phyloP scores from a whole-genome alignment of 1,140 invertebrate genomes.

The Holotrichia oblita region DNA sequence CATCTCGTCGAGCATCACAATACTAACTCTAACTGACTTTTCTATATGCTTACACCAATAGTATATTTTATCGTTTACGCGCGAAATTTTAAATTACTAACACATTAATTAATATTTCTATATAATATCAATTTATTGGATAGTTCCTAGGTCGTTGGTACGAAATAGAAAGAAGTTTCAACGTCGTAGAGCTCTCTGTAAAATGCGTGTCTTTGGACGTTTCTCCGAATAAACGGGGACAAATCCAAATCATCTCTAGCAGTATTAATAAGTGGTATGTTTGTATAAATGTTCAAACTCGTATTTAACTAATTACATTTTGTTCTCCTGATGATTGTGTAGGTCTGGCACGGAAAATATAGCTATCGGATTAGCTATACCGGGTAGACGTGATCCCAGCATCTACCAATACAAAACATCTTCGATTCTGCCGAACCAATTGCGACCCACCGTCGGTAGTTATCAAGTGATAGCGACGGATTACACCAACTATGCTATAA shows the following conservation, averaged over 20 bases:
- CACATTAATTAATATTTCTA: background rate
- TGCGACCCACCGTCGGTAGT: slow-evolving; percentile 72
- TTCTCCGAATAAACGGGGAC: slow-evolving; percentile 62
- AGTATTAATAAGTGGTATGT: slow-evolving; percentile 71
- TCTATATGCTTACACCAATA: too few species aligned
- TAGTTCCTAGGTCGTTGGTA: slow-evolving; percentile 76
- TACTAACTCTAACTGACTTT: too few species aligned
- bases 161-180: slow-evolving; percentile 77
- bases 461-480: slow-evolving; percentile 77
- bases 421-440: slow-evolving; percentile 68
- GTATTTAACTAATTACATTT: background rate
- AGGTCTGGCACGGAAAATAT: slow-evolving; percentile 65
- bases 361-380: slow-evolving; percentile 64
- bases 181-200: slow-evolving; percentile 72
- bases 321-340: slow-evolving; percentile 44
- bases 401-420: slow-evolving; percentile 67
- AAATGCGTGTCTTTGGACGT: slow-evolving; percentile 72
- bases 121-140: slow-evolving; percentile 33
- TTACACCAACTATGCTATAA: slow-evolving; percentile 73
- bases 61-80: too few species aligned
- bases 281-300: background rate
- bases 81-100: too few species aligned
- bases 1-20: too few species aligned
- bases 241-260: slow-evolving; percentile 67
- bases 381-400: slow-evolving; percentile 62